Evolutionary conservation across 2,888 invertebrate genomes (phyloP).

Genomic region (Drosophila testacea): DNA sequence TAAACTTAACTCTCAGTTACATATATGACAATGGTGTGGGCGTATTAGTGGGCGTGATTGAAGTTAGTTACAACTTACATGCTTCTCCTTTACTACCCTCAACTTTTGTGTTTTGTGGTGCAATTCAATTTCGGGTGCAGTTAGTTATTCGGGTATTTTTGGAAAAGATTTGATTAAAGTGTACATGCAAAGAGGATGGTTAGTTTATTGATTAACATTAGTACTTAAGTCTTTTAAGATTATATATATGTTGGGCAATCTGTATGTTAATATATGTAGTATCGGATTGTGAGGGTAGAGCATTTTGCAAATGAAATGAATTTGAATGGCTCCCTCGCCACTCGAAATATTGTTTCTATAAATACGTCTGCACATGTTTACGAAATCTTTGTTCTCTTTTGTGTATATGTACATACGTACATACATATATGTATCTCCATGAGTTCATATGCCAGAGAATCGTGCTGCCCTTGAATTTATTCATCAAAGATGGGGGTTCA

Average conservation of each 20-base stretch:
- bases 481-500: conserved; percentile 11
- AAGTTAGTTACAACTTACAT: conserved; percentile 64
- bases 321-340: conserved; percentile 18
- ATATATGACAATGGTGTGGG: conserved; percentile 5
- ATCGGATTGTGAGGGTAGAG: neutral
- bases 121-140: conserved; percentile 50
- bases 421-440: conserved; percentile 18
- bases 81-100: conserved; percentile 55
- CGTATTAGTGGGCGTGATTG: conserved; percentile 1
- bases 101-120: conserved; percentile 55
- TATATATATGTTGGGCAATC: neutral
- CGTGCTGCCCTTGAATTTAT: conserved; percentile 62
- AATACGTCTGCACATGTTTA: conserved; percentile 63
- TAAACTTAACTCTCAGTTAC: neutral
- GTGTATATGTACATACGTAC: neutral
- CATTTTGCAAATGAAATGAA: conserved; percentile 19
- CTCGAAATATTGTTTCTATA: conserved; percentile 50
- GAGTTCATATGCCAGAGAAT: conserved; percentile 23
- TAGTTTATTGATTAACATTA: conserved; percentile 13
- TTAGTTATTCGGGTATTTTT: conserved; percentile 27
- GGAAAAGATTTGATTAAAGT: conserved; percentile 28
- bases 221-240: neutral
- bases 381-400: conserved; percentile 57
- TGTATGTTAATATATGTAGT: conserved; percentile 2
- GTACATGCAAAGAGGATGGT: conserved; percentile 64